phyloP scores from a whole-genome alignment of 2,888 invertebrate genomes.

The Caenorhabditis sp. region DNA sequence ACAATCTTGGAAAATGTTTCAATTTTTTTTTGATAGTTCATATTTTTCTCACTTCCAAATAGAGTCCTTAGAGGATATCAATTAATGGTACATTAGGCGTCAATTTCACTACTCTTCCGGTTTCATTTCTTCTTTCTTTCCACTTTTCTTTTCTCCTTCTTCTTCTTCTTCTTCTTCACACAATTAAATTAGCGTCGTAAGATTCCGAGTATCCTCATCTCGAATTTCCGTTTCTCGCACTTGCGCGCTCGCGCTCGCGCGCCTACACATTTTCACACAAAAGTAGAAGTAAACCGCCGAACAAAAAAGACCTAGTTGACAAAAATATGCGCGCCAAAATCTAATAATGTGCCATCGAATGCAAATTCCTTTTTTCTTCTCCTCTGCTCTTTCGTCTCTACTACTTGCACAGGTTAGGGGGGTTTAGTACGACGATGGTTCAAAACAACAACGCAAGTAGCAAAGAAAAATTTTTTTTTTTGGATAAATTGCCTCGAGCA shows the following conservation, averaged over 20 bases:
- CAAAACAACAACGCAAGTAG: not conserved
- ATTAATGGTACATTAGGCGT: too few relatives aligned
- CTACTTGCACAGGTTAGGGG: not conserved
- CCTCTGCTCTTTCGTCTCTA: not conserved
- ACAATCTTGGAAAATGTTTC: too few relatives aligned
- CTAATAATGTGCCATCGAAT: conserved; percentile 1
- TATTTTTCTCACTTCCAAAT: too few relatives aligned
- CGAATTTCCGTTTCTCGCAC: not conserved
- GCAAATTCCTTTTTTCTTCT: not conserved
- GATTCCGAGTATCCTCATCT: not conserved
- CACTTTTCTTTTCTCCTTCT: not conserved
- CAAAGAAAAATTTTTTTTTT: not conserved
- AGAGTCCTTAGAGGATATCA: too few relatives aligned
- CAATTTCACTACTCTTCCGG: too few relatives aligned
- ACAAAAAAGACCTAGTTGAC: not conserved
- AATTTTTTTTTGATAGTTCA: too few relatives aligned
- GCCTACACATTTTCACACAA: conserved; percentile 1
- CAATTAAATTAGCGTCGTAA: not conserved
- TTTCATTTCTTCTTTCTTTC: not conserved
- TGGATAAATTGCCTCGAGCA: conserved; percentile 5
- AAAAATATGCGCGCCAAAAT: not conserved
- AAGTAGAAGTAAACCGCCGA: not conserved
- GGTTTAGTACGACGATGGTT: not conserved
- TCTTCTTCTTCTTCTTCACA: not conserved
- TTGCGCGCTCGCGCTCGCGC: not conserved